Conservation (phyloP, 2,888 invertebrate genomes). For the Nomada ruficornis region DNA sequence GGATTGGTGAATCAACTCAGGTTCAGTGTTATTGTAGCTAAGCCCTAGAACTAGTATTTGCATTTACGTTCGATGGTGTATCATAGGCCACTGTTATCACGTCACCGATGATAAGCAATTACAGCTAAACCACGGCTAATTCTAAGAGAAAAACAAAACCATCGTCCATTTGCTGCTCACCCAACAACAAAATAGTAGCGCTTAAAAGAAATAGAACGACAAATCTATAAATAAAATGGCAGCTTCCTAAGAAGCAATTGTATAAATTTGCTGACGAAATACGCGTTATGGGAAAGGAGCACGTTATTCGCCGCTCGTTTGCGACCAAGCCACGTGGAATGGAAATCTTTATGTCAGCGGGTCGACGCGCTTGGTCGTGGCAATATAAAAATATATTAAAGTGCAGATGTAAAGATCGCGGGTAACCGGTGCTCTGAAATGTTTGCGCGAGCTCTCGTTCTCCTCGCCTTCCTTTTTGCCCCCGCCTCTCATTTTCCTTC, state of each 20-base stretch:
- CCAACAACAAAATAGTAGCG: too few species aligned
- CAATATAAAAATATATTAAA: conserved; percentile 65
- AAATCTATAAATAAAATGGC: background rate
- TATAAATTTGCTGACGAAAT: background rate
- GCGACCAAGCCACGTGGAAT: conserved; percentile 20
- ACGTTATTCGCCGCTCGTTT: conserved; percentile 24
- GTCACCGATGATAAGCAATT: too few species aligned
- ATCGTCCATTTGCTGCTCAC: too few species aligned
- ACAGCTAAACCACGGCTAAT: too few species aligned
- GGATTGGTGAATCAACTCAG: too few species aligned
- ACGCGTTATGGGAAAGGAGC: conserved; percentile 12
- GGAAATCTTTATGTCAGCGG: conserved; percentile 56
- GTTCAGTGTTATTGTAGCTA: too few species aligned
- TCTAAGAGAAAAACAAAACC: too few species aligned
- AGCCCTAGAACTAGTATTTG: too few species aligned
- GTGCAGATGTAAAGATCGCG: conserved; percentile 62
- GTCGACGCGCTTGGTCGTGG: conserved; percentile 42
- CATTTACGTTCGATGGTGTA: too few species aligned
- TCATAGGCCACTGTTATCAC: too few species aligned
- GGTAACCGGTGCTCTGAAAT: conserved; percentile 42
- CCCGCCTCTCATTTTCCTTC: conserved; percentile 40
- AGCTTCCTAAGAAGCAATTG: background rate
- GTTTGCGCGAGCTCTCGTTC: conserved; percentile 30
- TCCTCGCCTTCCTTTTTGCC: conserved; percentile 9
- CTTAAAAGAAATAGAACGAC: background rate